phyloP scores from a whole-genome alignment of 2,888 invertebrate genomes.

The Invenusta paracnida region DNA sequence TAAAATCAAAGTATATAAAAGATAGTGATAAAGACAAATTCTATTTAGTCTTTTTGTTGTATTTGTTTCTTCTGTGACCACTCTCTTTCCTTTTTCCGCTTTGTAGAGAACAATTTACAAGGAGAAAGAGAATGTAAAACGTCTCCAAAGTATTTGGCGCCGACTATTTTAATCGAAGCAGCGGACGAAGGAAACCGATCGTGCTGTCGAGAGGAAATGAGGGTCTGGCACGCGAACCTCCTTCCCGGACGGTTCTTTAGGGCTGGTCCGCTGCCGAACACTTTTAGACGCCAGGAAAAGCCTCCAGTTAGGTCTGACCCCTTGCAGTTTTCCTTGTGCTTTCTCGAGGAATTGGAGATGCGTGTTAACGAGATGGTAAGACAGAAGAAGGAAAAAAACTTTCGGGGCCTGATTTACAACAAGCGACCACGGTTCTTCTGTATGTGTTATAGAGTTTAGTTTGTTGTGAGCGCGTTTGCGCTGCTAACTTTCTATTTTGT shows the following conservation, averaged over 20 bases:
- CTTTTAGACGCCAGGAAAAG: not conserved
- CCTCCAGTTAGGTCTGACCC: not conserved
- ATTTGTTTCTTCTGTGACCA: too few relatives aligned
- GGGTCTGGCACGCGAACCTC: not conserved
- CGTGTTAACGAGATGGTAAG: too few relatives aligned
- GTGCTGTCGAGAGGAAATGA: not conserved
- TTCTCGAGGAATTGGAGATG: too few relatives aligned
- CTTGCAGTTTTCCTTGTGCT: not conserved
- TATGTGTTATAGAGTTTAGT: too few relatives aligned
- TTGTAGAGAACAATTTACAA: too few relatives aligned
- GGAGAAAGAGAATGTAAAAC: too few relatives aligned
- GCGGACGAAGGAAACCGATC: not conserved
- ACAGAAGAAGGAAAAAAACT: too few relatives aligned
- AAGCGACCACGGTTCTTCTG: too few relatives aligned
- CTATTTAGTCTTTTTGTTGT: not conserved
- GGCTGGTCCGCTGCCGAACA: not conserved
- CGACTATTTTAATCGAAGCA: not conserved
- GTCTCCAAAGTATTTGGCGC: conserved; percentile 10
- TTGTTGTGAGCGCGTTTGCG: not conserved
- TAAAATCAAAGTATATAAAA: not conserved
- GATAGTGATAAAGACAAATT: not conserved
- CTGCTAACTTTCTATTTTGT: not conserved
- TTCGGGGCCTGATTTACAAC: too few relatives aligned
- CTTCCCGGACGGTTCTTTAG: too few relatives aligned
- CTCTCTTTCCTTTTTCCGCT: too few relatives aligned